Evolutionary conservation across 2,888 invertebrate genomes (phyloP).

Genomic region (Polietes domitor): DNA sequence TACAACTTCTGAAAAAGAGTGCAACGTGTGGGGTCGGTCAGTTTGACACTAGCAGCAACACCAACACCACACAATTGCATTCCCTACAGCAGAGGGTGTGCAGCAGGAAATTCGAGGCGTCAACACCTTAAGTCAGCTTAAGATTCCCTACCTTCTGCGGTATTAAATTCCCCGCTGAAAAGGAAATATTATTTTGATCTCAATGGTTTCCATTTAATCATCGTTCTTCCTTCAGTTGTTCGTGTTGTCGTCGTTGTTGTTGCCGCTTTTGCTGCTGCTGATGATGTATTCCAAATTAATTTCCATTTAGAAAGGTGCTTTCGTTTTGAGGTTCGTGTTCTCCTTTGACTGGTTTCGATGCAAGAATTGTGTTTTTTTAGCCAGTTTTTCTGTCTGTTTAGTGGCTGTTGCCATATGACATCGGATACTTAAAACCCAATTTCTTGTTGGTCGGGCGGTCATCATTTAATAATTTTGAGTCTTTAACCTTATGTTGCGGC

Average conservation of each 20-base stretch:
- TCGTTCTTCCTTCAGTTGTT: slow-evolving; percentile 4
- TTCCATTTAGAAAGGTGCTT: slow-evolving; percentile 59
- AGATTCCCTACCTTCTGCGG: slow-evolving; percentile 30
- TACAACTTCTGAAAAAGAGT: background rate
- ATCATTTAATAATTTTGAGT: slow-evolving; percentile 60
- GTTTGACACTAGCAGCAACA: background rate
- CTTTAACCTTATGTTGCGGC: slow-evolving; percentile 77
- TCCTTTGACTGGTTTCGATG: slow-evolving; percentile 6
- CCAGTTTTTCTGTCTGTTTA: slow-evolving; percentile 41
- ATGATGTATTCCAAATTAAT: slow-evolving; percentile 45
- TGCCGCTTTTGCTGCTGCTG: slow-evolving; percentile 37
- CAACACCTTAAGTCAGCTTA: slow-evolving; percentile 79
- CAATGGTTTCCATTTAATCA: slow-evolving; percentile 31
- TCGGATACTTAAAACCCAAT: slow-evolving; percentile 59
- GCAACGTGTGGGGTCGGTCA: slow-evolving; percentile 74
- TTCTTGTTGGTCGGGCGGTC: slow-evolving; percentile 68
- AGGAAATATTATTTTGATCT: slow-evolving; percentile 62
- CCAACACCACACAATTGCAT: background rate
- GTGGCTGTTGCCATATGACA: slow-evolving; percentile 72
- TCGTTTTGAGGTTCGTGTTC: slow-evolving; percentile 41
- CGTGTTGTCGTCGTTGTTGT: background rate
- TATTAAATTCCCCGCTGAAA: slow-evolving; percentile 49
- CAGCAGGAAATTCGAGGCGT: slow-evolving; percentile 77
- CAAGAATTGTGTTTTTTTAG: slow-evolving; percentile 41
- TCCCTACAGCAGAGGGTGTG: background rate